phyloP scores from a whole-genome alignment of 2,797 vertebrate genomes.

The Anisognathus igniventris region DNA sequence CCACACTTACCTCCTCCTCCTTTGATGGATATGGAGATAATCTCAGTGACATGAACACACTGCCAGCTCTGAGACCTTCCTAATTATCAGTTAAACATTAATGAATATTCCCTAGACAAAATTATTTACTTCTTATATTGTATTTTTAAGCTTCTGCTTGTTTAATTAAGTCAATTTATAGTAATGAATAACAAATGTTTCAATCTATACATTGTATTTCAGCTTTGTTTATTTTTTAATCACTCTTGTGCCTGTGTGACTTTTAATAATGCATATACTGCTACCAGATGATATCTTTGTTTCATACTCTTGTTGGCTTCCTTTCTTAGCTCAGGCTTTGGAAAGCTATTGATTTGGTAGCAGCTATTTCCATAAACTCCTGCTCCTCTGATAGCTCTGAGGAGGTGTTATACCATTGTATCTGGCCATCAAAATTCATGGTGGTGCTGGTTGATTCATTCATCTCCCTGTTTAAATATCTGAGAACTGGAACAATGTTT shows the following conservation, averaged over 20 bases:
- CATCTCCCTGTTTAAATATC: not conserved
- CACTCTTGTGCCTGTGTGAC: not conserved
- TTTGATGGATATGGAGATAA: not conserved
- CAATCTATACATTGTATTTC: not conserved
- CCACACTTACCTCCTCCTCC: not conserved
- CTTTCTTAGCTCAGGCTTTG: not conserved
- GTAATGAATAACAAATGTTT: not conserved
- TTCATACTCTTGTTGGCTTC: not conserved
- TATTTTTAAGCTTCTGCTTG: not conserved
- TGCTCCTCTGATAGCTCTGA: not conserved
- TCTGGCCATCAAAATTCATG: not conserved
- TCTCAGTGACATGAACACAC: not conserved
- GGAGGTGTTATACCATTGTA: accelerated
- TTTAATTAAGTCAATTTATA: not conserved
- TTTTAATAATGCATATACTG: not conserved
- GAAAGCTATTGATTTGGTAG: not conserved
- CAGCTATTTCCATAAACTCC: not conserved
- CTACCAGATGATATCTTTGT: not conserved
- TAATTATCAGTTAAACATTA: not conserved
- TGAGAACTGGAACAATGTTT: not conserved
- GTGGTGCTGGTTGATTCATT: not conserved
- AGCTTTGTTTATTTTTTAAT: not conserved
- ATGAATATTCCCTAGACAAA: not conserved
- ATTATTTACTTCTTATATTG: not conserved
- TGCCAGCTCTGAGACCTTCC: not conserved